Evolutionary conservation across 2,113 vertebrate genomes (phyloP).

Genomic region (Caranx melampygus): DNA sequence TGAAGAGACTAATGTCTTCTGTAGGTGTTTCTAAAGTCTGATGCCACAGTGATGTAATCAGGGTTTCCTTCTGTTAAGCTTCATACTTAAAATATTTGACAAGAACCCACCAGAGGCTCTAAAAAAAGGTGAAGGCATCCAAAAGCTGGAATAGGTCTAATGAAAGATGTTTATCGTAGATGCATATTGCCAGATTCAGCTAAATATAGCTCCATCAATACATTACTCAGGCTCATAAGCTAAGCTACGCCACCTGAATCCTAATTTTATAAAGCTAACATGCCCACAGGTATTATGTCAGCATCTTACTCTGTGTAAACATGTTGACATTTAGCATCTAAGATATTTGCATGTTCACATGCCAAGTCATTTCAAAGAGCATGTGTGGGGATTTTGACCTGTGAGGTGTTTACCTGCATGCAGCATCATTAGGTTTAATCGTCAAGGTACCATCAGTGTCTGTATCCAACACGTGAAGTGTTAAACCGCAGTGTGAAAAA

Average conservation of each 20-base stretch:
- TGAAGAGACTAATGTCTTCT: not conserved
- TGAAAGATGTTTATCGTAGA: not conserved
- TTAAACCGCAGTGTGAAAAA: not conserved
- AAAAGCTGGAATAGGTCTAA: not conserved
- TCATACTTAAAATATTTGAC: not conserved
- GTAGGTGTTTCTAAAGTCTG: not conserved
- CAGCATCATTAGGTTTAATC: not conserved
- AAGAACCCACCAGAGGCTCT: not conserved
- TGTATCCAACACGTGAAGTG: not conserved
- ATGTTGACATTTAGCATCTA: not conserved
- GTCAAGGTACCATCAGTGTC: not conserved
- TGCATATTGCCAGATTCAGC: not conserved
- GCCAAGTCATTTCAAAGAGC: too few relatives aligned
- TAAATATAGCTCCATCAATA: not conserved
- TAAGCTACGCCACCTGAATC: not conserved
- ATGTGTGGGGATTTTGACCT: not conserved
- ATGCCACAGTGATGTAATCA: not conserved
- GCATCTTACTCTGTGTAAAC: not conserved
- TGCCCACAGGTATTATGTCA: not conserved
- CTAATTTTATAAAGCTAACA: conserved; percentile 10
- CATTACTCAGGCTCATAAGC: not conserved
- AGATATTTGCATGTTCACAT: not conserved
- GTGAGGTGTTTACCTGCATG: not conserved
- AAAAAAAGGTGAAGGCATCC: not conserved
- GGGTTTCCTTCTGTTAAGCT: not conserved